These are phyloP conservation scores for Pseudomyrmex cubaensis DNA, from an alignment of 1,140 invertebrate genomes.

Conservation along the genomic window DNA sequence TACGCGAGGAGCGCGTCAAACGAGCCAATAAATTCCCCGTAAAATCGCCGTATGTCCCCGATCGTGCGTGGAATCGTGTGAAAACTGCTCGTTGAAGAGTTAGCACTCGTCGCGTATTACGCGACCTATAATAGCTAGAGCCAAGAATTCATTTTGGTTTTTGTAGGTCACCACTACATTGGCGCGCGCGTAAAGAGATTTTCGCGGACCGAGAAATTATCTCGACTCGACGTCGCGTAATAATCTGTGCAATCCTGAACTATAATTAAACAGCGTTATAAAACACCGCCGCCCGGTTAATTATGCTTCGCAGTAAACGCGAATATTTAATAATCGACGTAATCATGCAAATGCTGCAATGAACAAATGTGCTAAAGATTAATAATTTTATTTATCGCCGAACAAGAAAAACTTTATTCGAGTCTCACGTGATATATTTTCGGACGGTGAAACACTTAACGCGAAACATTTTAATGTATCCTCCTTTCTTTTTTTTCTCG, in stretches of 20 bases:
- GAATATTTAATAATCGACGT: not conserved
- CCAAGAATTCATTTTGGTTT: constrained; percentile 72
- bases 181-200: constrained; percentile 33
- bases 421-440: too few relatives aligned
- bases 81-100: not conserved
- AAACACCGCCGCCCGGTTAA: not conserved
- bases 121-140: constrained; percentile 69
- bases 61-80: constrained; percentile 7
- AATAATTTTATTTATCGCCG: too few relatives aligned
- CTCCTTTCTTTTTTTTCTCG: not conserved
- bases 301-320: not conserved
- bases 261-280: constrained; percentile 50
- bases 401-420: too few relatives aligned
- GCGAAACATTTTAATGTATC: not conserved
- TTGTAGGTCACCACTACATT: constrained; percentile 61
- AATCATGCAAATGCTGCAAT: not conserved
- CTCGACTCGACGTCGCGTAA: constrained; percentile 40
- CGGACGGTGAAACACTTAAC: not conserved
- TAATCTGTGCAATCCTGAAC: constrained; percentile 49
- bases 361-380: not conserved
- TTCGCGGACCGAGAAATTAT: constrained; percentile 49
- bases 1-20: not conserved
- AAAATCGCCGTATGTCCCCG: constrained; percentile 6
- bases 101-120: constrained; percentile 34
- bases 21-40: constrained; percentile 1